Evolutionary conservation across 2,888 invertebrate species (phyloP), one percentile per base, ranked within the genome.

Genomic region (Malacosoma neustria): DNA sequence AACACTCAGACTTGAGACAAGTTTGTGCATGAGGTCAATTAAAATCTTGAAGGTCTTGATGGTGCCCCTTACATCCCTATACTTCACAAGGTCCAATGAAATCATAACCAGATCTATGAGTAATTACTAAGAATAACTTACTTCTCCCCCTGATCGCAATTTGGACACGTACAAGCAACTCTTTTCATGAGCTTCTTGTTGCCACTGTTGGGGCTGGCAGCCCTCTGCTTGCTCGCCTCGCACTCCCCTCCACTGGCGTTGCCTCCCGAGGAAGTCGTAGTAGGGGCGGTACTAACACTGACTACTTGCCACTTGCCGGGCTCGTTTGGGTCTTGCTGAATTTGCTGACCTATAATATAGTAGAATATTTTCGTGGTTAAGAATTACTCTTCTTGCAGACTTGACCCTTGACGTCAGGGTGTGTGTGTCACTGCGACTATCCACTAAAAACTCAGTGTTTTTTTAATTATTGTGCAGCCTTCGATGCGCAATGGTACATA

Each of bases 131-230:
- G 30, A 3, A 3, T 4, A 6, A 64, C 75, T 70, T 50, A 89
- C 90, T 91, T 91, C 61, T 94, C 94, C 3, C 93, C 95, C 61
- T 96, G 96, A 35, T 93, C 92, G 68, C 99, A 99, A 75, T 99
- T 98, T 0, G 98, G 99, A 72, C 98, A 99, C 0, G 97, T 97
- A 75, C 99, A 99, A 0, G 98, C 98, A 5, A 98, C 96, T 31
- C 99, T 86, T 54, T 96, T 90, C 46, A 95, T 87, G 44, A 93
- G 84, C 14, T 79, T 57, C 62, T 84, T 85, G 39, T 84, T 85
- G 39, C 63, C 68, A 34, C 45, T 43, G 30, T 48, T 51, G 14
- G 82, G 80, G 41, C 75, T 74, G 35, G 49, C 33, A 3, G 71
- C 60, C 7, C 74, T 57, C 40, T 57, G 54, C 48, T 73, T 75